These are phyloP conservation scores for Rachycentron canadum DNA, from an alignment of 2,797 vertebrate genomes.

Conservation along the genomic window DNA sequence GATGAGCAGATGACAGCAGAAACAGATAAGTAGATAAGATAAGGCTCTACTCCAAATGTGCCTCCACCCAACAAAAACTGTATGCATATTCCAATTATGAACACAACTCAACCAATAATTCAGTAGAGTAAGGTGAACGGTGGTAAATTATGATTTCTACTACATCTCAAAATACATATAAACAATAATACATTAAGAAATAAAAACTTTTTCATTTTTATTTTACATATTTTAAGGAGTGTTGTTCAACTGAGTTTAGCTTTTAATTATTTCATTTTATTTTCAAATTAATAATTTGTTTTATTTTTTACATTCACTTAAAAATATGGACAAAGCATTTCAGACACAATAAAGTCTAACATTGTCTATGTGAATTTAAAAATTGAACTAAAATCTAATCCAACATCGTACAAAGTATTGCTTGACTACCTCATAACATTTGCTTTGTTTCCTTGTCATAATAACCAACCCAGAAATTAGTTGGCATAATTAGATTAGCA, in stretches of 20 bases:
- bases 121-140: neutral
- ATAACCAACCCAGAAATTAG: neutral
- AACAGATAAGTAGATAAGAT: constrained; percentile 24
- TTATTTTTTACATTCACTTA: neutral
- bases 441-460: neutral
- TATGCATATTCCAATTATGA: neutral
- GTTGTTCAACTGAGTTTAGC: neutral
- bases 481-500: neutral
- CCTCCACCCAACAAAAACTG: constrained; percentile 6
- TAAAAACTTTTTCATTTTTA: neutral
- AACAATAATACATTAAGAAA: neutral
- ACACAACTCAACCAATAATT: neutral
- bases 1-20: constrained; percentile 52
- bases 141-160: neutral
- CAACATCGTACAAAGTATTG: neutral
- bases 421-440: neutral
- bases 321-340: neutral
- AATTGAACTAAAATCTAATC: neutral
- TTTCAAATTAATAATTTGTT: no score
- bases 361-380: neutral
- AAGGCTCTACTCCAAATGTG: constrained; percentile 20
- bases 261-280: neutral
- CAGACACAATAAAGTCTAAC: neutral
- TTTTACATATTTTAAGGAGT: neutral
- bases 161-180: neutral